phyloP scores from a whole-genome alignment of 2,113 vertebrate species.

The Bos taurus region DNA sequence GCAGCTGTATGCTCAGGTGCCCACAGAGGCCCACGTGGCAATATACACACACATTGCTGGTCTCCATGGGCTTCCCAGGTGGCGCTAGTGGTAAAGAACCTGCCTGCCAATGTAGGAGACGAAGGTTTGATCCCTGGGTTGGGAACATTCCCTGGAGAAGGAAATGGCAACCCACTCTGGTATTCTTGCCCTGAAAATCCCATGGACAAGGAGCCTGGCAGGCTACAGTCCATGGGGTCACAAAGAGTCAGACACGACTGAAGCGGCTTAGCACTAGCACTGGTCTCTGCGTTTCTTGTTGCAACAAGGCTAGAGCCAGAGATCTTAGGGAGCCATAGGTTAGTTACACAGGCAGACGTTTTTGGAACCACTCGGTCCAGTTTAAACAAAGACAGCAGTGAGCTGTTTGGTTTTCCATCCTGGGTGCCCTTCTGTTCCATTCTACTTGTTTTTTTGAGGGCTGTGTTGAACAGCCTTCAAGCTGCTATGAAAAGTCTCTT shows the following conservation, averaged over 20 bases:
- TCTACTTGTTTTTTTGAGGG: conserved; percentile 21
- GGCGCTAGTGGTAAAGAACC: background rate
- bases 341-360: background rate
- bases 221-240: background rate
- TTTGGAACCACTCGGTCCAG: background rate
- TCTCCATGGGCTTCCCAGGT: background rate
- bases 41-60: background rate
- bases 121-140: background rate
- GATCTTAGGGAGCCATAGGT: background rate
- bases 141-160: background rate
- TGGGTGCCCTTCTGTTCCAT: background rate
- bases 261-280: background rate
- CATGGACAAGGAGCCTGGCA: background rate
- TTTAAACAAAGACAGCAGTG: conserved; percentile 41
- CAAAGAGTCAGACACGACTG: background rate
- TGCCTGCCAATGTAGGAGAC: background rate
- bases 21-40: background rate
- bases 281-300: background rate
- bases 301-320: background rate
- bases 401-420: conserved; percentile 38
- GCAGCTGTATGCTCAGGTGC: background rate
- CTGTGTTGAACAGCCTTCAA: background rate
- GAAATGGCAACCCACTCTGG: background rate
- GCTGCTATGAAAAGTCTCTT: conserved; percentile 29
- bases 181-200: background rate